Base-by-base conservation (phyloP, 2,888 invertebrate genomes). In the Temnothorax rugatulus region DNA sequence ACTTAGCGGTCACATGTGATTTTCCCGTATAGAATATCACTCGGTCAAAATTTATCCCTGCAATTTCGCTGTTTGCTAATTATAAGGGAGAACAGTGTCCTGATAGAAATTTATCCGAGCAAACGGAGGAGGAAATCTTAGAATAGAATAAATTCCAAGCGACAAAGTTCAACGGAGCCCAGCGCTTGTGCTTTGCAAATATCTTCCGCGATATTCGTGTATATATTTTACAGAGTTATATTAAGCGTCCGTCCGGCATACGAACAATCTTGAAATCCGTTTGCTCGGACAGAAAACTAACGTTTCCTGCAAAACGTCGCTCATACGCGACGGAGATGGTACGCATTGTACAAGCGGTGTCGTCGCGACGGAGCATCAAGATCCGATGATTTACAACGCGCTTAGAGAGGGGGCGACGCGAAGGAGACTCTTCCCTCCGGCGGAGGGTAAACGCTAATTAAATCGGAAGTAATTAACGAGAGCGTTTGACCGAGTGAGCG, bases 401-500 rank as follows among this genome's bases (percentile, higher is more conserved):
- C 54, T 61, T 15, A 34, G 54, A 34, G 59, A 66, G 73, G 18
- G 25, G 21, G 25, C 29, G 18, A 21, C 18, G 25, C 18, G 25
- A 15, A 25, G 52, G 52, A 76, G 50, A 69, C 63, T 57, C 57
- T 52, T 15, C 79, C 57, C 64, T 69, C 50, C 71, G 66, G 73
- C 74, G 84, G 91, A 88, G 90, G 86, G 87, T 83, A 83, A 88
- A 79, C 87, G 86, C 86, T 90, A 91, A 90, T 90, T 90, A 91
- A 90, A 90, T 89, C 86, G 89, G 87, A 87, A 87, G 89, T 90
- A 91, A 91, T 90, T 90, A 90, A 90, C 87, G 89, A 84, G 86
- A 59, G 86, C 84, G 87, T 84, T 84, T 89, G 87, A 82, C 86
- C 90, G 81, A 86, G 82, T 73, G 87, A 84, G 86, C 87, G 90